Base-by-base conservation (phyloP, 2,113 vertebrate genomes). In the Helogale parvula region DNA sequence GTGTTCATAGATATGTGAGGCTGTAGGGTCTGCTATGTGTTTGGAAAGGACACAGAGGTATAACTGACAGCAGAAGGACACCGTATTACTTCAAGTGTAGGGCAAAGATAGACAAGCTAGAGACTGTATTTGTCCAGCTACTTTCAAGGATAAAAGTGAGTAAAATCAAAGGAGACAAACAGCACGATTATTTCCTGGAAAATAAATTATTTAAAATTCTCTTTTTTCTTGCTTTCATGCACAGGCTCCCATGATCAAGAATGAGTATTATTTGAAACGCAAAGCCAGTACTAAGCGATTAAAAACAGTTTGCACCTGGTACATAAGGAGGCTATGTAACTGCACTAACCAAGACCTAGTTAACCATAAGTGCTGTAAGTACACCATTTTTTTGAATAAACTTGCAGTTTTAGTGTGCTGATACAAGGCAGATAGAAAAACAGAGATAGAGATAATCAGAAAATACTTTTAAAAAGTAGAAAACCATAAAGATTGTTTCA, bases 151-250 rank as follows among this genome's bases (percentile, higher is more conserved):
- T 66, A 93, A 90, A 88, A 66, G 19, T 47, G n/a, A 72, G 5
- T 54, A 35, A 93, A 94, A 96, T 83, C 38, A 93, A 94, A 66
- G 16, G 17, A 68, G 14, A 92, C 25, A 69, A 81, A 97, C 27
- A 82, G 12, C 27, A n/a, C 66, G 35, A 41, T 83, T 65, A 68
- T 74, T 90, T 77, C 27, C 29, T 65, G 29, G 3, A 63, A 21
- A 71, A 54, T 45, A n/a, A 50, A 66, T 97, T 87, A 93, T 50
- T 57, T 69, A 81, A 66, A 50, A 47, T 13, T 72, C 3, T n/a
- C n/a, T 35, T 33, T 87, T 94, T 71, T 7, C 3, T 69, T 29
- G 54, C 45, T 0, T 15, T 68, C 65, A 54, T 72, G 35, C 11
- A n/a, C 7, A 90, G 27, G 33, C 14, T 66, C 83, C 35, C 25